These are phyloP conservation scores for Eristalis pertinax DNA, from an alignment of 2,888 invertebrate species.

Conservation along the genomic window DNA sequence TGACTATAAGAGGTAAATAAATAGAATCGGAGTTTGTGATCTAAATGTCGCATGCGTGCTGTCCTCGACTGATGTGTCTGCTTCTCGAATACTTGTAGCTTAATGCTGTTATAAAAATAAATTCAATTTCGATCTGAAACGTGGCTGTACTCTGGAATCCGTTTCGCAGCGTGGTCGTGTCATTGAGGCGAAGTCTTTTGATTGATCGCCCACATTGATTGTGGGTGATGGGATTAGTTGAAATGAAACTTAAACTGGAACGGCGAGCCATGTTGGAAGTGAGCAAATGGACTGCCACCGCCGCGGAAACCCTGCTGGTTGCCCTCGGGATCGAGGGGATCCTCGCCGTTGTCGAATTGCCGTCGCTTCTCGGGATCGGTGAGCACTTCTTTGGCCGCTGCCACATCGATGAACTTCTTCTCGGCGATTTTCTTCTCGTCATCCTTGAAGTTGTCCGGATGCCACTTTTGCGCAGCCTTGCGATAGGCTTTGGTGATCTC, in stretches of 20 bases:
- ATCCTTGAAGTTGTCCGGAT: conserved; percentile 96
- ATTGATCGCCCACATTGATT: conserved; percentile 18
- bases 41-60: conserved; percentile 23
- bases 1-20: conserved; percentile 17
- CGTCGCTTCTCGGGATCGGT: conserved; percentile 95
- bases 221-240: conserved; percentile 84
- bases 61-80: conserved; percentile 30
- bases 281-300: conserved; percentile 89
- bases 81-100: conserved; percentile 22
- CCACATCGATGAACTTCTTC: conserved; percentile 99
- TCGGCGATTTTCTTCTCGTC: conserved; percentile 97
- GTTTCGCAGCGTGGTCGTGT: conserved; percentile 25
- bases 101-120: conserved; percentile 33
- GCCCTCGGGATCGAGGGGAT: conserved; percentile 98
- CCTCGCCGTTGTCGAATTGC: conserved; percentile 96
- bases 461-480: conserved; percentile 98
- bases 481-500: conserved; percentile 98
- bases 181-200: conserved; percentile 49
- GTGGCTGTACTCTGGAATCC: conserved; percentile 29
- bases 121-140: conserved; percentile 49
- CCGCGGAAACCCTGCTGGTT: conserved; percentile 83
- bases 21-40: conserved; percentile 11
- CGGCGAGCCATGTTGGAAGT: conserved; percentile 92
- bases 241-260: conserved; percentile 99
- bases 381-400: conserved; percentile 97